Percentiles rank a stretch among this genome's conserved stretches.
These are phyloP conservation scores for Heliconius sara DNA, from an alignment of 2,888 invertebrate species.

Conservation along the genomic window DNA sequence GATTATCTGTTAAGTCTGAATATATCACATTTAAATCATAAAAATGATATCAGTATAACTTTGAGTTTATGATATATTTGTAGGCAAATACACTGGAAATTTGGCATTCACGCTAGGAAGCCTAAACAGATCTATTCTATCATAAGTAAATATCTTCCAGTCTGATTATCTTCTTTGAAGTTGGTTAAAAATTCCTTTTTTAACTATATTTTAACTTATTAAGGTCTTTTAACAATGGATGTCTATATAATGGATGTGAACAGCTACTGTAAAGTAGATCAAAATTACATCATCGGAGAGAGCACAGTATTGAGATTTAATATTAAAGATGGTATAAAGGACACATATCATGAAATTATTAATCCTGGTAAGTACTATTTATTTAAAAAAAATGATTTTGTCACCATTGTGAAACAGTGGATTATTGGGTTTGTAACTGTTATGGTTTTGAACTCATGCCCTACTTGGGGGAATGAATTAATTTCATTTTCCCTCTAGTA, in stretches of 20 bases:
- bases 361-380: constrained; percentile 65
- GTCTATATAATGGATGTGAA: constrained; percentile 75
- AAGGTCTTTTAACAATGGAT: constrained; percentile 61
- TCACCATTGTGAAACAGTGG: background rate
- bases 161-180: background rate
- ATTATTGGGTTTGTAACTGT: background rate
- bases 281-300: constrained; percentile 64
- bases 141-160: background rate
- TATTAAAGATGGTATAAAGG: constrained; percentile 62
- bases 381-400: background rate
- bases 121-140: no score
- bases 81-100: no score
- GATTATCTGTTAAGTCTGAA: no score
- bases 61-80: no score
- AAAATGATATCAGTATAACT: no score
- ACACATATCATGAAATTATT: constrained; percentile 64
- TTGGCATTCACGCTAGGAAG: no score
- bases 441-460: no score
- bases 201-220: constrained; percentile 24
- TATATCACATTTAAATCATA: no score
- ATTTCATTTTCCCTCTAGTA: no score
- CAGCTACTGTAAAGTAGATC: constrained; percentile 58
- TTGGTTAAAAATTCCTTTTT: background rate
- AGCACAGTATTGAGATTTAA: constrained; percentile 67
- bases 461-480: no score